phyloP scores from a whole-genome alignment of 2,888 invertebrate genomes.

The Cotesia congregata region DNA sequence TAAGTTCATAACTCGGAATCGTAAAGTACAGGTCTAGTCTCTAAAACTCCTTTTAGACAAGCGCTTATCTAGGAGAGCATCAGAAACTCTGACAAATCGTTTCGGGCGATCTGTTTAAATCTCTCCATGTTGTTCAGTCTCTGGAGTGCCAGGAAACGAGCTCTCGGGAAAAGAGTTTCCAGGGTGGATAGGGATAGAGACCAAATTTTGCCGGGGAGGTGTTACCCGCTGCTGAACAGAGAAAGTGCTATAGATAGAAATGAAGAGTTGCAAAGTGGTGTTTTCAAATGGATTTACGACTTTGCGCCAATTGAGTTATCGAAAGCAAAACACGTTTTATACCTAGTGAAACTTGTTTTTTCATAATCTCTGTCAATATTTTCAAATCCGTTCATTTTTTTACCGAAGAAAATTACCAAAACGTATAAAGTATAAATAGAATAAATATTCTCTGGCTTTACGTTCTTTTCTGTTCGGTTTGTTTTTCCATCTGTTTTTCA shows the following conservation, averaged over 20 bases:
- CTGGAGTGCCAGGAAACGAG: slow-evolving; percentile 13
- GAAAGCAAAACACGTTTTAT: slow-evolving; percentile 31
- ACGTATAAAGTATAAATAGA: not conserved
- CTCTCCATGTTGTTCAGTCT: slow-evolving; percentile 21
- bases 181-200: not conserved
- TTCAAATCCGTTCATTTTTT: slow-evolving; percentile 20
- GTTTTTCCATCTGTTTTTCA: too few relatives aligned
- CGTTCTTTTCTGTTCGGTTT: too few relatives aligned
- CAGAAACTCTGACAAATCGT: slow-evolving; percentile 11
- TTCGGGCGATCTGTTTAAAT: slow-evolving; percentile 14
- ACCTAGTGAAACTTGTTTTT: slow-evolving; percentile 24
- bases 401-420: not conserved
- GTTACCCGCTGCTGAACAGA: not conserved
- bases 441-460: not conserved
- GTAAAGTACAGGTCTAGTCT: slow-evolving; percentile 25
- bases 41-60: slow-evolving; percentile 28
- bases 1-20: slow-evolving; percentile 10
- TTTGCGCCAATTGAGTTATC: slow-evolving; percentile 37
- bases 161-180: slow-evolving; percentile 3
- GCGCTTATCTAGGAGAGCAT: slow-evolving; percentile 7
- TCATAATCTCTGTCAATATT: slow-evolving; percentile 20
- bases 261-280: slow-evolving; percentile 9
- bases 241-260: not conserved
- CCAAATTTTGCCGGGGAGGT: not conserved
- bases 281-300: slow-evolving; percentile 37